Evolutionary conservation across 2,888 invertebrate genomes (phyloP), one percentile per base, ranked within the genome.

Genomic region (Cepaea hortensis): DNA sequence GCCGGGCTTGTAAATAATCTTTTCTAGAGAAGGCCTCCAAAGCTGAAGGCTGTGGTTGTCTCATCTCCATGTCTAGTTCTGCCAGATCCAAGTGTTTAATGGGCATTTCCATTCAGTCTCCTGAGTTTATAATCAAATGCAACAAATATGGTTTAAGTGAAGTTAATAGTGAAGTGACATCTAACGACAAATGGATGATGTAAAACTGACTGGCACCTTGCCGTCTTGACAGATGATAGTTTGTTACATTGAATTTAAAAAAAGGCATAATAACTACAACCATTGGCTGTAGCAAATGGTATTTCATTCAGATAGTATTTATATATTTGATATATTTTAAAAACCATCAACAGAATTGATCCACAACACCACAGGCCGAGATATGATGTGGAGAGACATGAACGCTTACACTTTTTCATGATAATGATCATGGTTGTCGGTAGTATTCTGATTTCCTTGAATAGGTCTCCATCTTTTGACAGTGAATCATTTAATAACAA

Each of bases 1-100:
- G 89, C 9, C 93, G 87, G 0, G 90, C 89, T 86, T 92, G 93
- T 80, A 94, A 89, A 81, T 91, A 88, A n/a, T 93, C 93, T 55
- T 91, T 90, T 81, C 82, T 82, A 50, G 75, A 65, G 20, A 75
- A 11, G 6, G 76, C n/a, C 50, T 86, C 82, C 9, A 55, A 70
- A 20, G 61, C 4, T n/a, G 75, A 75, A 9, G 18, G 11, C 46
- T 79, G 70, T 35, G 20, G 13, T 23, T 73, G 70, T 20, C 35
- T 23, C 20, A 81, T 48, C 48, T 81, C 85, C 85, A 85, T 70
- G 72, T 85, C 84, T 35, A 61, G 18, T 35, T 70, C 50, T 2
- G 50, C 61, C n/a, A 85, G 11, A 18, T 73, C 81, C 62, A 75
- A 70, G 4, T 18, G 72, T 55, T 85, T 81, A 20, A 75, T n/a